Percentiles rank a stretch among this genome's conserved stretches.
phyloP scores from a whole-genome alignment of 2,888 invertebrate species.

The Mesorhabditis belari region DNA sequence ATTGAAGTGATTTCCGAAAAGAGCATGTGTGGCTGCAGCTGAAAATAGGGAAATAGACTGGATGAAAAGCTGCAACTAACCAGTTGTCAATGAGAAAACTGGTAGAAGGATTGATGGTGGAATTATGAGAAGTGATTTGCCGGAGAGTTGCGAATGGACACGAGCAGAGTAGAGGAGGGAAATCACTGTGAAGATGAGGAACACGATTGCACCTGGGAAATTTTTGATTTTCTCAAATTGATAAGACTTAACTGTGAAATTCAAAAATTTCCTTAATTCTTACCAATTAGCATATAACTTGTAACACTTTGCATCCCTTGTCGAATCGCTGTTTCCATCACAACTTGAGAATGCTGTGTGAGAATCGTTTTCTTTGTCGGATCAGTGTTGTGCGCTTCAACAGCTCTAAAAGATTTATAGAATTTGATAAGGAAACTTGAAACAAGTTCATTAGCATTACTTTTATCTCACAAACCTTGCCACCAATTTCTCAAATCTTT shows the following conservation, averaged over 20 bases:
- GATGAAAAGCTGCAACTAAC: not conserved
- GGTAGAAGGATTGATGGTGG: conserved; percentile 10
- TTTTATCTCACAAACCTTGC: conserved; percentile 6
- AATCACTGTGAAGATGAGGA: not conserved
- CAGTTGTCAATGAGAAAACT: conserved; percentile 8
- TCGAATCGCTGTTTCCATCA: conserved; percentile 18
- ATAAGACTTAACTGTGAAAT: conserved; percentile 7
- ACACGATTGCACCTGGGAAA: conserved; percentile 5
- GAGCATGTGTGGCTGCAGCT: conserved; percentile 11
- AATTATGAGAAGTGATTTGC: conserved; percentile 1
- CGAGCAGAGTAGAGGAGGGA: conserved; percentile 1
- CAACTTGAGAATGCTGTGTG: conserved; percentile 22
- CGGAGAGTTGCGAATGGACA: conserved; percentile 1
- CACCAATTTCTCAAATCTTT: conserved; percentile 17
- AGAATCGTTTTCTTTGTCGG: conserved; percentile 9
- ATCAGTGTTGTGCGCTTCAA: conserved; percentile 16
- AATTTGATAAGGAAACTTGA: no score
- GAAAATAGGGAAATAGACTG: not conserved
- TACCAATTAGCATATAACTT: conserved; percentile 5
- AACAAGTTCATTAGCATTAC: no score
- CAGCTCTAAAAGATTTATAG: conserved; percentile 10
- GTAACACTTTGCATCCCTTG: conserved; percentile 9
- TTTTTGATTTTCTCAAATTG: conserved; percentile 8
- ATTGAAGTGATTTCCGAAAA: conserved; percentile 16
- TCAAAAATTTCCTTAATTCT: conserved; percentile 1